Evolutionary conservation across 1,140 invertebrate genomes (phyloP).

Genomic region (Bathynomus jamesi): DNA sequence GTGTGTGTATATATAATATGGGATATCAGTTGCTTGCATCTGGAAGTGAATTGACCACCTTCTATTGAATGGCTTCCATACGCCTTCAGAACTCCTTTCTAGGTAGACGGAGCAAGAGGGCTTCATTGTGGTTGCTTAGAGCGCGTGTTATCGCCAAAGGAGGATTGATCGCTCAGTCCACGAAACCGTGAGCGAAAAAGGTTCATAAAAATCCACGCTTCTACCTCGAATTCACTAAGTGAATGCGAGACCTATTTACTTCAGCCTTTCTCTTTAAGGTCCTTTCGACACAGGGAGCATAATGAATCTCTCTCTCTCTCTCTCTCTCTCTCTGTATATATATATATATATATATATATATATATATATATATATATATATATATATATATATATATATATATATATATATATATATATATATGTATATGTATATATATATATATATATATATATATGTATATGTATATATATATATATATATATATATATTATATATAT

Average conservation of each 20-base stretch:
- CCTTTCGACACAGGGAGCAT: too few species aligned
- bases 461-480: neutral
- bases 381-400: neutral
- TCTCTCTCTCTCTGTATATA: neutral
- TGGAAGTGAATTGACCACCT: neutral
- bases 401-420: neutral
- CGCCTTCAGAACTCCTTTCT: neutral
- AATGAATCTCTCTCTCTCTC: too few species aligned
- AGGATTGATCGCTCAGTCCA: neutral
- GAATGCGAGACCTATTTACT: too few species aligned
- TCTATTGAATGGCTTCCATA: neutral
- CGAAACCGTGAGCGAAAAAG: too few species aligned
- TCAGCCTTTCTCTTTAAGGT: too few species aligned
- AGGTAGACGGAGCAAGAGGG: neutral
- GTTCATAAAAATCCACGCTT: too few species aligned
- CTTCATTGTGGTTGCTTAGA: neutral
- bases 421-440: neutral
- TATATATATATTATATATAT: neutral
- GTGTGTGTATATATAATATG: conserved; percentile 7
- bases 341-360: neutral
- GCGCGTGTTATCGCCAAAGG: neutral
- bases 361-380: neutral
- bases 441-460: neutral
- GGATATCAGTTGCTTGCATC: neutral
- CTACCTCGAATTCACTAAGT: too few species aligned